Conservation (phyloP, 1,140 invertebrate genomes). For the Triops longicaudatus region DNA sequence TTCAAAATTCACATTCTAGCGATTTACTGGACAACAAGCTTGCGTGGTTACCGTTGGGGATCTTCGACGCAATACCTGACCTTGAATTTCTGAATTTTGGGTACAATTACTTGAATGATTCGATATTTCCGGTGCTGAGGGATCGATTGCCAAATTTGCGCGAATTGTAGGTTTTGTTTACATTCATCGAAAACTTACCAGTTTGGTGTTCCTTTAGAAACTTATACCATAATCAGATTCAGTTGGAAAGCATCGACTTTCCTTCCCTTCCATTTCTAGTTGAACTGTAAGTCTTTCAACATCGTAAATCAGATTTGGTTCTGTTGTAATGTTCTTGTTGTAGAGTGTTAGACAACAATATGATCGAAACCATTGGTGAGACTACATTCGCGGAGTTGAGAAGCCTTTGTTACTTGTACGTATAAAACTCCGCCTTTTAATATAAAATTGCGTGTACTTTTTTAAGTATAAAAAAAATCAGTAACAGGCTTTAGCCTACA, state of each 20-base stretch:
- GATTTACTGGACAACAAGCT: not conserved
- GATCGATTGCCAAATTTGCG: not conserved
- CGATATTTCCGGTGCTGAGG: not conserved
- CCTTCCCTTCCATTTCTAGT: not conserved
- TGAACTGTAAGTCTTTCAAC: constrained; percentile 22
- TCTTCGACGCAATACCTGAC: not conserved
- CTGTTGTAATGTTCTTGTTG: not conserved
- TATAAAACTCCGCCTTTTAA: not conserved
- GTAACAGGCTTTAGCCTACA: no score
- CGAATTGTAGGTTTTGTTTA: not conserved
- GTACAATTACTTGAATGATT: not conserved
- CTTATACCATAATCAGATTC: constrained; percentile 27
- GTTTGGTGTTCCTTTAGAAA: constrained; percentile 31
- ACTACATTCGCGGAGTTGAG: constrained; percentile 19
- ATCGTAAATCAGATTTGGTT: not conserved
- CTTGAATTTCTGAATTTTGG: not conserved
- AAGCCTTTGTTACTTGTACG: constrained; percentile 25
- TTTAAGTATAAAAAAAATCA: no score
- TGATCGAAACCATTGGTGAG: constrained; percentile 17
- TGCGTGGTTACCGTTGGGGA: not conserved
- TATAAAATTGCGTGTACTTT: not conserved
- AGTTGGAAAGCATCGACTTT: not conserved
- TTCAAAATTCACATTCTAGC: not conserved
- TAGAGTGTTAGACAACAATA: constrained; percentile 23
- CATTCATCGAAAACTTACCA: no score